Conservation (phyloP, 1,140 invertebrate genomes). For the Brachionus koreanus region DNA sequence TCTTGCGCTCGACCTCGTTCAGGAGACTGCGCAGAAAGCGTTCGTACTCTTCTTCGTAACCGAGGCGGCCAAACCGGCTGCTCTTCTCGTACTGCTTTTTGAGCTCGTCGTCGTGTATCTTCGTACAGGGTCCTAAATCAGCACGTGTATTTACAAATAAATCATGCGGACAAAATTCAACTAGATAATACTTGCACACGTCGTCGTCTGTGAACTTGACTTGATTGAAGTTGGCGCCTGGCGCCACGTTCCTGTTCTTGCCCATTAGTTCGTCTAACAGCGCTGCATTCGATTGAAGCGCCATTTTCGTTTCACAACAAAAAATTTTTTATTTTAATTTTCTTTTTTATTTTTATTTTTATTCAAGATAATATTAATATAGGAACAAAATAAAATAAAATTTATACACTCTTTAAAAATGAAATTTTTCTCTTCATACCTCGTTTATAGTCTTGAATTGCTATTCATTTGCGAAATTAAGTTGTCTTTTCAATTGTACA, state of each 20-base stretch:
- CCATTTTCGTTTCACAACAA: conserved; percentile 54
- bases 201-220: conserved; percentile 88
- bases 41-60: conserved; percentile 91
- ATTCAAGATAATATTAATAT: conserved; percentile 3
- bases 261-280: conserved; percentile 94
- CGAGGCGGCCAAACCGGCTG: conserved; percentile 70
- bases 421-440: not conserved
- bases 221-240: conserved; percentile 81
- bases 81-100: conserved; percentile 50
- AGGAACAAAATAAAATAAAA: conserved; percentile 17
- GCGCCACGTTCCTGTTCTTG: conserved; percentile 82
- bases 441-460: not conserved
- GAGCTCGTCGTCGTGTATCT: conserved; percentile 37
- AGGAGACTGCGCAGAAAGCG: conserved; percentile 86
- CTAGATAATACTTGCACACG: conserved; percentile 85
- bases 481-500: no score
- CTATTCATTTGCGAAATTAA: not conserved
- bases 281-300: conserved; percentile 59
- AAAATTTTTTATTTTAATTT: not conserved
- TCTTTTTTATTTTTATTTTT: not conserved
- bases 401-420: not conserved
- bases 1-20: conserved; percentile 87
- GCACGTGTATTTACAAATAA: conserved; percentile 94
- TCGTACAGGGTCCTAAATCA: conserved; percentile 63
- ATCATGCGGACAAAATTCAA: conserved; percentile 94